Percentiles rank a stretch among this genome's conserved stretches.
Conservation (phyloP, 1,140 invertebrate genomes). For the Brachionus sp. region DNA sequence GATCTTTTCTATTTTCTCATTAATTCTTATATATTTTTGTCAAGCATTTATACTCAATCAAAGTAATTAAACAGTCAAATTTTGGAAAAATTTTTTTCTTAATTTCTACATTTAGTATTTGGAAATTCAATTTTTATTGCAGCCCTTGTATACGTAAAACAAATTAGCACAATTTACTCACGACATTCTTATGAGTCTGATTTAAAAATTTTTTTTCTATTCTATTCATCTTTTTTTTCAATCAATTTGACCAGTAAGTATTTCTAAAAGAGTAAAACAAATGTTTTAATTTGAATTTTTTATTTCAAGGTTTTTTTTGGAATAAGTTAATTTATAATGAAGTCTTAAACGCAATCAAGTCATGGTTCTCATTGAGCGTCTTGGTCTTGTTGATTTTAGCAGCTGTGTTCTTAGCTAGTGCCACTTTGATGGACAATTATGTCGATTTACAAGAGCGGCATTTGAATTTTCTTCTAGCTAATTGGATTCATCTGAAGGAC, state of each 20-base stretch:
- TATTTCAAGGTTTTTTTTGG: neutral
- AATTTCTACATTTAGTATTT: neutral
- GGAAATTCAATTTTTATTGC: neutral
- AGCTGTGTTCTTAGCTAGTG: neutral
- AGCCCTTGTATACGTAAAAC: neutral
- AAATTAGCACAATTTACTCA: slow-evolving; percentile 20
- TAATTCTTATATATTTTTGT: neutral
- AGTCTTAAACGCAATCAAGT: neutral
- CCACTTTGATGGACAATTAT: neutral
- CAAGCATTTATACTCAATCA: neutral
- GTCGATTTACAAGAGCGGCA: neutral
- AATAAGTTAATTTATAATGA: neutral
- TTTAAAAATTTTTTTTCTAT: neutral
- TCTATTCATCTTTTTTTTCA: neutral
- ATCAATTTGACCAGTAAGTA: neutral
- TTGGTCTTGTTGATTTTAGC: neutral
- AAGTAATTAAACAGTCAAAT: neutral
- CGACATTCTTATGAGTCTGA: neutral
- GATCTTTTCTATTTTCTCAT: neutral
- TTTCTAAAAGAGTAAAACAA: neutral
- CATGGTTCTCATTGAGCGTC: neutral
- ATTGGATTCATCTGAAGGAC: neutral
- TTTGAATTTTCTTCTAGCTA: neutral
- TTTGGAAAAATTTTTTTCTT: neutral
- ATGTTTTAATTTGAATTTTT: neutral